Evolutionary conservation across 2,888 invertebrate species (phyloP), one percentile per base, ranked within the genome.

Genomic region (Athalia rosae): DNA sequence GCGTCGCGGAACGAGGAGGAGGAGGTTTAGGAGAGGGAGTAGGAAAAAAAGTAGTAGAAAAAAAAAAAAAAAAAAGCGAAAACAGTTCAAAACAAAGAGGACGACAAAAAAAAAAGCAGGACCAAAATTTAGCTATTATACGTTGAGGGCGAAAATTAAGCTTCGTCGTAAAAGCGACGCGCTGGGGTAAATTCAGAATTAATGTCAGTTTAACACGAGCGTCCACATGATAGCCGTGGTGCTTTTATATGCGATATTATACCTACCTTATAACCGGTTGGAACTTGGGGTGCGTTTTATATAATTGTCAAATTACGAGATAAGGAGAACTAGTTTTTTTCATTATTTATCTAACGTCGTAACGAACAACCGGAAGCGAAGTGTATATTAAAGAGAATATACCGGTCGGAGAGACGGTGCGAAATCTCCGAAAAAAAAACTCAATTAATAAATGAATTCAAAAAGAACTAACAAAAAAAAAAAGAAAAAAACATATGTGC

Each of bases 101-200:
- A 53, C 53, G 53, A 53, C 53, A 53, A 53, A 9, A 53, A 53
- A 53, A 53, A 53, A n/a, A 53, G 7, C 4, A 53, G 4, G 7
- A 53, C 3, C n/a, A 7, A n/a, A 53, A 53, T 28, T 28, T 28
- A 28, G 28, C 28, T 28, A 28, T 28, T 28, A 28, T 28, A 28
- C 28, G 28, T 28, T 28, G 28, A 53, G n/a, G n/a, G n/a, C 53
- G 53, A 53, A n/a, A 53, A 53, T 4, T 9, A 53, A 4, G 9
- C n/a, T 53, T 56, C 58, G 71, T 41, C 58, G 45, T 71, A 71
- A 58, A 71, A 71, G 13, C 45, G 58, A 28, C 15, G 43, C 13
- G 58, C 28, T 28, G 28, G 28, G 28, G 28, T 67, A 71, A 71
- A 71, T 71, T 58, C 71, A 71, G 15, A 61, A 61, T 61, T 61